These are phyloP conservation scores for Pundamilia nyererei DNA, from an alignment of 2,113 vertebrate genomes.

Conservation along the genomic window DNA sequence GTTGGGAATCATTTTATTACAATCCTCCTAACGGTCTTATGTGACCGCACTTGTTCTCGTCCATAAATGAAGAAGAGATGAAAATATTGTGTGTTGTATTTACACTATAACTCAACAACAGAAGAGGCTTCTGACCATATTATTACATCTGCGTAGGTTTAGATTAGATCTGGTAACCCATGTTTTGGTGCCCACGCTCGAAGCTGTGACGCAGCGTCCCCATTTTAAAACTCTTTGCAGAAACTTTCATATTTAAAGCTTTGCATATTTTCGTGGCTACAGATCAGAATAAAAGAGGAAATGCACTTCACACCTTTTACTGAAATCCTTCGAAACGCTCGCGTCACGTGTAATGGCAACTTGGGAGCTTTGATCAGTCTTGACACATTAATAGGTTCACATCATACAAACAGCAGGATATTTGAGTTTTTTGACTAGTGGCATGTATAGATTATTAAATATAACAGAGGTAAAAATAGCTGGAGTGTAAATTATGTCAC, in stretches of 20 bases:
- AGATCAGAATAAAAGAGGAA: background rate
- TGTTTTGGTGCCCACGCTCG: background rate
- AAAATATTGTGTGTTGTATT: background rate
- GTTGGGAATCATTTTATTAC: background rate
- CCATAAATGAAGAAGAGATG: background rate
- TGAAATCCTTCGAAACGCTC: background rate
- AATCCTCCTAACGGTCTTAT: background rate
- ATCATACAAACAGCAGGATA: background rate
- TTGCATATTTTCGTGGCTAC: background rate
- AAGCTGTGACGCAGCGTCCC: background rate
- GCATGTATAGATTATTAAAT: background rate
- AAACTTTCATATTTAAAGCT: background rate
- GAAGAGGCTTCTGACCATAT: background rate
- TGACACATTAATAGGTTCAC: background rate
- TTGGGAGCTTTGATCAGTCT: background rate
- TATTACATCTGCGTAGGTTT: background rate
- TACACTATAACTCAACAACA: background rate
- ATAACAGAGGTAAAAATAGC: background rate
- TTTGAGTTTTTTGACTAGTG: background rate
- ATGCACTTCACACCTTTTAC: background rate
- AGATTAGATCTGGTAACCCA: background rate
- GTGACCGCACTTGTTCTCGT: background rate
- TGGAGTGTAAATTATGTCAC: background rate
- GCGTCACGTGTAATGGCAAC: rapidly evolving
- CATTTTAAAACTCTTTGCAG: background rate